Evolutionary conservation across 1,140 invertebrate genomes (phyloP), one percentile per base, ranked within the genome.

Genomic region (Sogatella furcifera): DNA sequence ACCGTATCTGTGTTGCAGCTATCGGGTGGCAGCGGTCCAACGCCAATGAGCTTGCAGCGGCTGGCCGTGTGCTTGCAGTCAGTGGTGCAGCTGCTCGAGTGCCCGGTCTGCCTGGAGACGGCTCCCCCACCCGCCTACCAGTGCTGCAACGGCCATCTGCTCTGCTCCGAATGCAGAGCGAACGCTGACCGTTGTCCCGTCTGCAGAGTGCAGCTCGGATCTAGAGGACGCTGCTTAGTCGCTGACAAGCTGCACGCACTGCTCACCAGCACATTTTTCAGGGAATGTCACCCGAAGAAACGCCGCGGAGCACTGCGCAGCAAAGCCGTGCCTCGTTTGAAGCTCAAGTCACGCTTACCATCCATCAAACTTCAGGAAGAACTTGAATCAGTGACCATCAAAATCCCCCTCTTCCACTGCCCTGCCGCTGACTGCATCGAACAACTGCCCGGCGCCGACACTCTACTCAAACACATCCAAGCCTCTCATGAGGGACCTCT

Each of bases 71-170:
- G 75, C 56, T 72, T 79, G 46, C 73, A 77, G 52, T 71, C 73
- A 44, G 74, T 81, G 38, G 68, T 81, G 28, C 67, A 70, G 46
- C 74, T 78, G 44, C 71, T 85, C 38, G 84, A 86, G 68, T 86
- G 84, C 66, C 84, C 84, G 6, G 78, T 81, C 62, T 80, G 77
- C 76, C 69, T 81, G 34, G 79, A 82, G 62, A 83, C 79, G 41
- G 80, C 82, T 24, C 62, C 73, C 21, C 78, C 82, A 1, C 83
- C 84, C 3, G 78, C 80, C 0, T 78, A 79, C 46, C 83, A 85
- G 67, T 86, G 84, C 64, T 80, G 82, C 42, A 82, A 84, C 61
- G 83, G 83, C 9, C 83, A 85, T 62, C 72, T 84, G 15, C 71
- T 84, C 4, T 85, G 83, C 65, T 74, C 78, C 5, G 71, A 76